Evolutionary conservation across 2,888 invertebrate species (phyloP).

Genomic region (Saturnia pavonia): DNA sequence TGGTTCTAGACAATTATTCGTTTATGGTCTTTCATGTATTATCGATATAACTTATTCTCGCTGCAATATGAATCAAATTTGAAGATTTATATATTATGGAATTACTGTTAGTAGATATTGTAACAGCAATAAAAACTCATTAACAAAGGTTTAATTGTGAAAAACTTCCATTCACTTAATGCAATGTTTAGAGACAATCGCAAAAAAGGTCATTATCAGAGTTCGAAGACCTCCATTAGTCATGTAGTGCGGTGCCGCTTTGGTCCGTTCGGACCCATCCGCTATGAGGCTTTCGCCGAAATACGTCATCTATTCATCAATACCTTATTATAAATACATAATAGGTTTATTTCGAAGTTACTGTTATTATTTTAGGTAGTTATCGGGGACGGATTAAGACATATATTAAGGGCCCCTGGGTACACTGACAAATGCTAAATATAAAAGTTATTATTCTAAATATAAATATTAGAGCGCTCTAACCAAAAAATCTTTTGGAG

Average conservation of each 20-base stretch:
- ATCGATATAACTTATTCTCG: neutral
- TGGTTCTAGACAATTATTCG: too few relatives aligned
- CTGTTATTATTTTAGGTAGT: neutral
- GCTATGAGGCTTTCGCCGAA: constrained; percentile 37
- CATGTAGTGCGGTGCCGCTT: constrained; percentile 37
- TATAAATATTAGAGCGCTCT: too few relatives aligned
- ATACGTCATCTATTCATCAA: constrained; percentile 24
- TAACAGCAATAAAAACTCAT: neutral
- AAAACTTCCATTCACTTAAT: constrained; percentile 14
- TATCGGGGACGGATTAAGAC: neutral
- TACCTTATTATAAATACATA: constrained; percentile 14
- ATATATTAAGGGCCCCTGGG: neutral
- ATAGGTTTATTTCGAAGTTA: constrained; percentile 6
- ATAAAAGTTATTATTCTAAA: too few relatives aligned
- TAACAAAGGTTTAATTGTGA: constrained; percentile 9
- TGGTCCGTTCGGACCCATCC: constrained; percentile 25
- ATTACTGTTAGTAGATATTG: neutral
- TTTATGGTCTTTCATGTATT: too few relatives aligned
- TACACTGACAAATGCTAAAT: neutral
- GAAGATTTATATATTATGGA: too few relatives aligned
- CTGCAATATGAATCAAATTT: too few relatives aligned
- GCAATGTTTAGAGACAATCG: constrained; percentile 14
- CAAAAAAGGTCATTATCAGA: constrained; percentile 20
- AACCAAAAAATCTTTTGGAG: too few relatives aligned
- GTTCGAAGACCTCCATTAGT: constrained; percentile 36